Percentiles rank a stretch among this genome's conserved stretches.
phyloP scores from a whole-genome alignment of 2,888 invertebrate genomes.

The Lepidonotus clava region DNA sequence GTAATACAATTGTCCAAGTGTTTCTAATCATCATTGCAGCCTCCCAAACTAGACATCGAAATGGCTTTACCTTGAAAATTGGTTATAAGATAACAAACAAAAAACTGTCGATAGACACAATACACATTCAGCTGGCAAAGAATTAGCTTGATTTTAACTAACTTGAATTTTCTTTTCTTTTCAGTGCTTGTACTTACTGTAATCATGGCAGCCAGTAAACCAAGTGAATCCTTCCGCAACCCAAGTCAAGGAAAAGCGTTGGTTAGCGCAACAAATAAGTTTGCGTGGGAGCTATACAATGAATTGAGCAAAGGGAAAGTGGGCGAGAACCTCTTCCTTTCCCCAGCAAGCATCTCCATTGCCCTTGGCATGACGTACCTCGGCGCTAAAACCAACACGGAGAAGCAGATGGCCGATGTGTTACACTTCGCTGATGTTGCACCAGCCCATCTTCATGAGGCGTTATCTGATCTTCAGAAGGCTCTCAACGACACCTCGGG shows the following conservation, averaged over 20 bases:
- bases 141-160: too few species aligned
- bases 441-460: conserved; percentile 54
- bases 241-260: conserved; percentile 40
- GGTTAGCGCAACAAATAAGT: conserved; percentile 56
- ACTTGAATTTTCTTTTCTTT: neutral
- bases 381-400: conserved; percentile 79
- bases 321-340: conserved; percentile 72
- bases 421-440: conserved; percentile 61
- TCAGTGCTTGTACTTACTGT: neutral
- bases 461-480: conserved; percentile 23
- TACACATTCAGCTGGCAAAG: too few species aligned
- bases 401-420: conserved; percentile 71
- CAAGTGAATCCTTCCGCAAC: neutral
- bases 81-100: too few species aligned
- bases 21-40: too few species aligned
- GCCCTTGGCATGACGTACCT: conserved; percentile 80
- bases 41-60: too few species aligned
- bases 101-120: too few species aligned
- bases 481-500: neutral
- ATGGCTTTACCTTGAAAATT: too few species aligned
- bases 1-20: too few species aligned
- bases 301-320: conserved; percentile 39
- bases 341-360: conserved; percentile 79
- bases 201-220: neutral
- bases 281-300: conserved; percentile 61